Base-by-base conservation (phyloP, 2,888 invertebrate species). In the Asteroscopus sphinx region DNA sequence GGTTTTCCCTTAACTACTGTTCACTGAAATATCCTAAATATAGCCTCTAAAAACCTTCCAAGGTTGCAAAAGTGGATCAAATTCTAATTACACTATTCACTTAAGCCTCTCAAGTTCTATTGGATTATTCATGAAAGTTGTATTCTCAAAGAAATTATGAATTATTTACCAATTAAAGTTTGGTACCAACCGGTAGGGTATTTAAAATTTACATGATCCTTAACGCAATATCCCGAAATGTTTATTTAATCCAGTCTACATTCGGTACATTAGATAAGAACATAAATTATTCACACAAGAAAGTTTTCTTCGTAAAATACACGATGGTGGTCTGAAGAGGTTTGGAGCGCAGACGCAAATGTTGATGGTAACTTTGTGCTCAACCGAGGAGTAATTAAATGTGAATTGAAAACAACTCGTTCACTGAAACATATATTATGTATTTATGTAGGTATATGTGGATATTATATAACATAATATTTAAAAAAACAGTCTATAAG, bases 331-430 rank as follows among this genome's bases (percentile, higher is more conserved):
- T 49, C 44, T 49, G 26, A 71, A 60, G 62, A 70, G 61, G 64
- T 63, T 65, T 63, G 17, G 49, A 69, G 57, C 55, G 59, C 66
- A 68, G 51, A 44, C 66, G 66, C 58, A 64, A 74, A 73, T 76
- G 61, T 77, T 73, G 68, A 69, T 70, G 51, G 58, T 74, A 76
- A 76, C 77, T 82, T 82, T 71, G 65, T 76, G 56, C 73, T 72
- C 64, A 61, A 69, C 73, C 71, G 65, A 70, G 54, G 65, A 73
- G 76, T 82, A 87, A 87, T 87, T 85, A 84, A 86, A 85, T 85
- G 77, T 78, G 79, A 83, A 85, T 85, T 82, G 81, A 86, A 86
- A 85, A 82, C 82, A 82, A 82, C 6, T 25, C 3, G 21, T 21
- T 4, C 21, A 3, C 4, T 4, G 3, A 21, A 21, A 21, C 21